These are phyloP conservation scores for Channa maculata DNA, from an alignment of 2,113 vertebrate genomes.

Conservation along the genomic window DNA sequence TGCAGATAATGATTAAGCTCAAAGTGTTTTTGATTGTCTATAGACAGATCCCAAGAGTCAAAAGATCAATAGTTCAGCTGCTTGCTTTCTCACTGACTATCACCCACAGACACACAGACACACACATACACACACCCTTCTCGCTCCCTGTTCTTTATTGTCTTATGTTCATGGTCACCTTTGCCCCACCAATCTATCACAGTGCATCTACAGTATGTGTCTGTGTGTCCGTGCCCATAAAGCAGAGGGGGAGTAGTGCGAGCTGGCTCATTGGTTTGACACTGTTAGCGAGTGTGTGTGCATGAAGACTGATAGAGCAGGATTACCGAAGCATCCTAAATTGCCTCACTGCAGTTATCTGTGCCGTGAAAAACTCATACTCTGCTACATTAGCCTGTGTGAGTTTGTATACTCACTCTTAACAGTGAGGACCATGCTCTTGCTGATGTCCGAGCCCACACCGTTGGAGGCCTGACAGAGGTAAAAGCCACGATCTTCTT, in stretches of 20 bases:
- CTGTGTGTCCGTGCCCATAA: background rate
- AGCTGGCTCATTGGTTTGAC: constrained; percentile 60
- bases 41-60: constrained; percentile 71
- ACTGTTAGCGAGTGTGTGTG: constrained; percentile 26
- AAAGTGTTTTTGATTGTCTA: constrained; percentile 80
- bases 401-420: constrained; percentile 89
- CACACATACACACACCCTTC: constrained; percentile 10
- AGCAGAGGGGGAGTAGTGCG: constrained; percentile 24
- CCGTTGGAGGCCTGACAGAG: constrained; percentile 99
- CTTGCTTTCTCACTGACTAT: constrained; percentile 49
- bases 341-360: constrained; percentile 29
- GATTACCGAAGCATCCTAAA: constrained; percentile 37
- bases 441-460: constrained; percentile 99
- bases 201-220: constrained; percentile 18
- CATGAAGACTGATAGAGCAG: constrained; percentile 46
- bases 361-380: background rate
- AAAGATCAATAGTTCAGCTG: constrained; percentile 71
- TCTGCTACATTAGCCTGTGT: constrained; percentile 3
- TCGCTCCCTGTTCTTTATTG: constrained; percentile 17
- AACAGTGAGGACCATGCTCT: constrained; percentile 98
- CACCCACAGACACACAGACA: constrained; percentile 13
- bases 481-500: constrained; percentile 98
- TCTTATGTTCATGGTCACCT: constrained; percentile 50
- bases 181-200: constrained; percentile 35
- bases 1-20: constrained; percentile 77